phyloP scores from a whole-genome alignment of 2,888 invertebrate species.

The Argyresthia goedartella region DNA sequence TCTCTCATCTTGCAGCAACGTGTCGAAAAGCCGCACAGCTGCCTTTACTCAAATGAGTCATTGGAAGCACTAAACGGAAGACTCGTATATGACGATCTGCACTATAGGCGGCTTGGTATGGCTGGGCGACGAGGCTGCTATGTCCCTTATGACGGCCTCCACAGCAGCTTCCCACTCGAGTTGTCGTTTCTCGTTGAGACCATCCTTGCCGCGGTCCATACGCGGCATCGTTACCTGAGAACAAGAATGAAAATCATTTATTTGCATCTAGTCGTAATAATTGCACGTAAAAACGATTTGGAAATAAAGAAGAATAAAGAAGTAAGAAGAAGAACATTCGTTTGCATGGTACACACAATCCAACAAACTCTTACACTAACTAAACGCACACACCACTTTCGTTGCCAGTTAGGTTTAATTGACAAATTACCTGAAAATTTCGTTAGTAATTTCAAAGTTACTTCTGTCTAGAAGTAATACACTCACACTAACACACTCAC shows the following conservation, averaged over 20 bases:
- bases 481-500: too few species aligned
- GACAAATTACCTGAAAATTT: too few species aligned
- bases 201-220: conserved; percentile 57
- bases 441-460: too few species aligned
- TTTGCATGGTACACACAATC: too few species aligned
- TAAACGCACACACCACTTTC: too few species aligned
- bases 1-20: too few species aligned
- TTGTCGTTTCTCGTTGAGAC: conserved; percentile 63
- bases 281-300: not conserved
- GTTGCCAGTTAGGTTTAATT: too few species aligned
- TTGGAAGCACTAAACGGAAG: conserved; percentile 75
- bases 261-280: not conserved
- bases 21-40: too few species aligned
- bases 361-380: too few species aligned
- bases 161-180: conserved; percentile 83
- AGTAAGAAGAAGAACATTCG: not conserved
- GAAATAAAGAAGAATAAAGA: not conserved
- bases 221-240: conserved; percentile 81
- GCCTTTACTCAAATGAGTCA: too few species aligned
- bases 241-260: not conserved
- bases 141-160: conserved; percentile 80
- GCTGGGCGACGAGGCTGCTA: conserved; percentile 73
- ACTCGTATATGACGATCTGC: conserved; percentile 90
- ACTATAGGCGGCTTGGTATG: conserved; percentile 73
- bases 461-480: too few species aligned